These are phyloP conservation scores for Macrotrachela quadricornifera DNA, from an alignment of 1,140 invertebrate genomes.

Conservation along the genomic window DNA sequence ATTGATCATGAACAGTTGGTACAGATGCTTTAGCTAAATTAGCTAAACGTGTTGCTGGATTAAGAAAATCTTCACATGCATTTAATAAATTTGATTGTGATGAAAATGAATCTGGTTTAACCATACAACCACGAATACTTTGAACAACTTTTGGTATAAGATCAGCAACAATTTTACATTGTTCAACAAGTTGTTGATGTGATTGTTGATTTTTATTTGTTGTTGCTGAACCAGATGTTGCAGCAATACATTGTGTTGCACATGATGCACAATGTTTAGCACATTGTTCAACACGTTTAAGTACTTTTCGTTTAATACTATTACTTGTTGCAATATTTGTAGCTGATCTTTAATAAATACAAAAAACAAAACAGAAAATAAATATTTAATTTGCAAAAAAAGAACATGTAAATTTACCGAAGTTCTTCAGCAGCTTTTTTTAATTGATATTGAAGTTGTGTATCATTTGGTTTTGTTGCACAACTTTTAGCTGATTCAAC, in stretches of 20 bases:
- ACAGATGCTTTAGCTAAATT: constrained; percentile 50
- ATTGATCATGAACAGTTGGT: constrained; percentile 60
- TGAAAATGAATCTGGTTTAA: constrained; percentile 47
- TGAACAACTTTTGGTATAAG: constrained; percentile 59
- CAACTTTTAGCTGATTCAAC: constrained; percentile 84
- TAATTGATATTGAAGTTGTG: constrained; percentile 56
- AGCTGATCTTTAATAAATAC: background rate
- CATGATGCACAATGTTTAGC: constrained; percentile 65
- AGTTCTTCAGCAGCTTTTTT: constrained; percentile 70
- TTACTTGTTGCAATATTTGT: background rate
- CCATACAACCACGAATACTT: constrained; percentile 49
- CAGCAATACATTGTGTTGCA: constrained; percentile 61
- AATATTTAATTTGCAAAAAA: too few relatives aligned
- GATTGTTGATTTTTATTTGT: constrained; percentile 48
- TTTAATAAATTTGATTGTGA: constrained; percentile 61
- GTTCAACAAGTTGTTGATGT: constrained; percentile 49
- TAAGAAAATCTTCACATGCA: constrained; percentile 53
- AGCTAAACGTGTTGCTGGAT: constrained; percentile 45
- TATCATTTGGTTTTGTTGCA: constrained; percentile 59
- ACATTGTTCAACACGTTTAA: constrained; percentile 19
- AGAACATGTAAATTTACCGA: too few relatives aligned
- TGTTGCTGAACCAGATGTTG: constrained; percentile 36
- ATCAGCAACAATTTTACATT: constrained; percentile 51
- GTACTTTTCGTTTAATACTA: background rate
- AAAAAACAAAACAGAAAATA: too few relatives aligned